Base-by-base conservation (phyloP, 2,888 invertebrate genomes). In the Podabrus alpinus region DNA sequence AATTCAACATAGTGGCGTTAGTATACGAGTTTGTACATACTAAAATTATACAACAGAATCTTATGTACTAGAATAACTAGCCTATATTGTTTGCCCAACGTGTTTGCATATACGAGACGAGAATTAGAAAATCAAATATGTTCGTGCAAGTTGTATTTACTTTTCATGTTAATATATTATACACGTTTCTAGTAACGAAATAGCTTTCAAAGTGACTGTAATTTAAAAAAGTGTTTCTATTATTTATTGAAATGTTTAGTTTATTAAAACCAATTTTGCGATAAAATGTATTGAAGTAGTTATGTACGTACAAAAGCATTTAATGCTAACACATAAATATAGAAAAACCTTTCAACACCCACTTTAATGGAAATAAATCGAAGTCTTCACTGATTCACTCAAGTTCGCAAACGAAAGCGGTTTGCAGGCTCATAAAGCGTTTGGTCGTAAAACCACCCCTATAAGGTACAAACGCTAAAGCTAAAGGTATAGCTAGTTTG, bases 351-450 rank as follows among this genome's bases (percentile, higher is more conserved):
- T 75, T 75, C 75, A 69, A 75, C 75, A 69, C 67, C 67, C 60
- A 67, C 66, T 68, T 75, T 72, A 72, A 75, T 75, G 72, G 77
- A 74, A 74, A 74, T 74, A 77, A 77, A 77, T 75, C 75, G 74
- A 74, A 77, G 69, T 73, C 73, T 77, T 59, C 68, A 69, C 77
- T 73, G 78, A 78, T 78, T 77, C 76, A 78, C 75, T 77, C 76
- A 74, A 72, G 71, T 73, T 72, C 75, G 71, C 75, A 74, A 77
- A 76, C 76, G 79, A 73, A 72, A 69, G 68, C 77, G 79, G 77
- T 79, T 79, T 77, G 74, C 77, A 79, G 79, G 71, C 74, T 71
- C 73, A 75, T 79, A 79, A 77, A 79, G 77, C 77, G 77, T 76
- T 77, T 75, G 72, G 73, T 79, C 79, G 79, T 79, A 79, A 79